Base-by-base conservation (phyloP, 2,113 vertebrate genomes). In the Anthoscopus minutus region DNA sequence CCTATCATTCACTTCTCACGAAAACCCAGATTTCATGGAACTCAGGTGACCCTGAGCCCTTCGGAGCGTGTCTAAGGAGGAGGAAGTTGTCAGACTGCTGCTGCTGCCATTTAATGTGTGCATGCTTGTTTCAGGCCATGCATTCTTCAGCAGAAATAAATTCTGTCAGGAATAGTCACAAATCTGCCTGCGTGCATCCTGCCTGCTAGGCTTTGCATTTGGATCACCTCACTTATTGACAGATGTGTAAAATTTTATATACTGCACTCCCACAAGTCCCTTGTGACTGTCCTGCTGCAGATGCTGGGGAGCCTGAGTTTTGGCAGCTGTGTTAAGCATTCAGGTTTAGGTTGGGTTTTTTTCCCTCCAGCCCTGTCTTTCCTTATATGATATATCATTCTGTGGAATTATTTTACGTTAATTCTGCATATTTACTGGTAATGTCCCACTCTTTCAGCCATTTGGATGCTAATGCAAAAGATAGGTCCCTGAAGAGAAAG, bases 181-280 rank as follows among this genome's bases (percentile, higher is more conserved):
- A 83, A 96, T 96, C 92, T 88, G 90, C 94, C 96, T 90, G 83
- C 4, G 0, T 95, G 82, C 82, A 86, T 96, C 76, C 90, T 93
- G 95, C 82, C 82, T 96, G 93, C 88, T 92, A 57, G 88, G 47
- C 64, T 81, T 94, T 96, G 95, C 93, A 84, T 96, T 96, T 96
- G 95, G 92, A 95, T 97, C 95, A 92, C 92, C 93, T 96, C 93
- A 76, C 88, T 72, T 96, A 96, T 88, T 96, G 95, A 97, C 96
- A 96, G 93, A 97, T 84, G 93, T 90, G 83, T 96, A 96, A 96
- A 96, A 93, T 96, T 95, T 95, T 97, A 95, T 92, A 94, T 90
- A 92, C 89, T 94, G 67, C 86, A 76, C 88, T 97, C 96, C 93
- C 95, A 96, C 92, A 96, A 72, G 82, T 97, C 95, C 90, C 96